phyloP scores from a whole-genome alignment of 2,888 invertebrate genomes.

The Xanthostigma xanthostigma region DNA sequence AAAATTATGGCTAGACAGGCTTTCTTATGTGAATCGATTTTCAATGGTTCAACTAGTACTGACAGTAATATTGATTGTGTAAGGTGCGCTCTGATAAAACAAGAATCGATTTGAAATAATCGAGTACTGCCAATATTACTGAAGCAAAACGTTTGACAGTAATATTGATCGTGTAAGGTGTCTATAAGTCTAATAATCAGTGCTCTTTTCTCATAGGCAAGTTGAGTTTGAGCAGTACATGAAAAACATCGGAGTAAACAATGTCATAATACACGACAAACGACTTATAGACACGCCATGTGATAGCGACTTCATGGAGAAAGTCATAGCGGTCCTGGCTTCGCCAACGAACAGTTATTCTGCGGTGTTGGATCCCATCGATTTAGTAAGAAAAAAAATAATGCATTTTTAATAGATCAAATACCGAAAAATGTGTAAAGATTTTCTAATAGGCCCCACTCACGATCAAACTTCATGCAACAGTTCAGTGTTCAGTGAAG shows the following conservation, averaged over 20 bases:
- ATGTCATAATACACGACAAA: constrained; percentile 32
- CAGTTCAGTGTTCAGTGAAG: too few relatives aligned
- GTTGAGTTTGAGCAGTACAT: constrained; percentile 54
- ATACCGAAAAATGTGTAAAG: not conserved
- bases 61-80: too few relatives aligned
- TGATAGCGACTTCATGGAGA: constrained; percentile 37
- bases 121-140: too few relatives aligned
- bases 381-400: constrained; percentile 33
- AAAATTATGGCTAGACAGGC: too few relatives aligned
- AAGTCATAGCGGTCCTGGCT: constrained; percentile 49
- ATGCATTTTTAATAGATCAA: not conserved
- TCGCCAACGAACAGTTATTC: constrained; percentile 73
- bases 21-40: too few relatives aligned
- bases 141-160: too few relatives aligned
- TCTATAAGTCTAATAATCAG: not conserved
- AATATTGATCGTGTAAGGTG: too few relatives aligned
- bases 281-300: constrained; percentile 33
- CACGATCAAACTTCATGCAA: too few relatives aligned
- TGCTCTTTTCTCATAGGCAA: constrained; percentile 28
- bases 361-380: constrained; percentile 64
- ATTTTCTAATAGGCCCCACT: too few relatives aligned
- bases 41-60: too few relatives aligned
- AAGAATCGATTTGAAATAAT: too few relatives aligned
- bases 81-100: too few relatives aligned
- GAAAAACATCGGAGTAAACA: constrained; percentile 48